These are phyloP conservation scores for Mungos mungo DNA, from an alignment of 2,113 vertebrate species.

Conservation along the genomic window DNA sequence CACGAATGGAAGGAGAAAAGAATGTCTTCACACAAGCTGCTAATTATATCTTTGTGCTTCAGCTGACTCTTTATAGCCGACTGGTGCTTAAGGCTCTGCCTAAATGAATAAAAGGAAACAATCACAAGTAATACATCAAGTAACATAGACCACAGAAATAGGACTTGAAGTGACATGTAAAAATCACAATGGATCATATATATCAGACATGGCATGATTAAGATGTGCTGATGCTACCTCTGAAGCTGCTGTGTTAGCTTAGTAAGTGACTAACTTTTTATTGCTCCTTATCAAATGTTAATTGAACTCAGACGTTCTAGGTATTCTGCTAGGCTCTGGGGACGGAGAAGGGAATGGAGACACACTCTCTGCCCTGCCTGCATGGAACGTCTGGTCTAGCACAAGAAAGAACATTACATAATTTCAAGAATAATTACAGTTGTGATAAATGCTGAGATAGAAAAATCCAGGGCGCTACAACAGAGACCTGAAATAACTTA, in stretches of 20 bases:
- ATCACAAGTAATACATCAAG: neutral
- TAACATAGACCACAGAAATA: neutral
- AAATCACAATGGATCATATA: neutral
- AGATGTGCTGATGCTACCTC: neutral
- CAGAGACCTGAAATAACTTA: neutral
- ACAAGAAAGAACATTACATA: neutral
- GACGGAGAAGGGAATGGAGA: neutral
- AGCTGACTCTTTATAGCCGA: conserved; percentile 89
- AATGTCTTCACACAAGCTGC: conserved; percentile 90
- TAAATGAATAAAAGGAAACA: conserved; percentile 75
- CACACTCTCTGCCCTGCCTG: neutral
- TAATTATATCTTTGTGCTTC: conserved; percentile 90
- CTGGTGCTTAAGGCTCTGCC: conserved; percentile 95
- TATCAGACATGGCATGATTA: neutral
- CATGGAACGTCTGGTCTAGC: neutral
- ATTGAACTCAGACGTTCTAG: neutral
- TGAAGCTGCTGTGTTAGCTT: neutral
- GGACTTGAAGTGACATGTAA: neutral
- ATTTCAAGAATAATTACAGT: neutral
- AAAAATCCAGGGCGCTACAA: neutral
- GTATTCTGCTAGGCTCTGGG: neutral
- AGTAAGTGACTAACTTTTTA: neutral
- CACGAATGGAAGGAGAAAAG: conserved; percentile 88
- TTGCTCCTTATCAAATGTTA: conserved; percentile 27
- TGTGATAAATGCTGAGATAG: neutral